Evolutionary conservation across 2,113 vertebrate genomes (phyloP).

Genomic region (Coturnix japonica): DNA sequence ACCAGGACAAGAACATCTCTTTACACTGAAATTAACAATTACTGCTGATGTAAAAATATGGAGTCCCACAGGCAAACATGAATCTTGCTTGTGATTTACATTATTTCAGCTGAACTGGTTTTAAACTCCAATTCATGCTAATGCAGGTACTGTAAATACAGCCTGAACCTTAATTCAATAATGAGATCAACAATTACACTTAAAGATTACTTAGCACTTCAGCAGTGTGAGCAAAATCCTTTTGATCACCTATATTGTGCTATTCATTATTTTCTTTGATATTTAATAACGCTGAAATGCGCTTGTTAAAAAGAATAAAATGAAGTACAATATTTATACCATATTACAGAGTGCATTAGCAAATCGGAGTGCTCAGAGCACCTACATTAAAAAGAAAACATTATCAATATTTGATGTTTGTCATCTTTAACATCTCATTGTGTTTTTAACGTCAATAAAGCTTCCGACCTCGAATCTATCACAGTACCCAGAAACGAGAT

Average conservation of each 20-base stretch:
- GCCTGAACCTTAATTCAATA: slow-evolving; percentile 51
- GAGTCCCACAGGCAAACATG: slow-evolving; percentile 7
- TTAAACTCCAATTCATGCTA: slow-evolving; percentile 27
- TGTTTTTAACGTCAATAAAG: slow-evolving; percentile 9
- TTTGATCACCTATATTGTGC: slow-evolving; percentile 55
- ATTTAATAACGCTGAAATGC: slow-evolving; percentile 42
- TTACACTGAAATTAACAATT: slow-evolving; percentile 50
- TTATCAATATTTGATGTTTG: slow-evolving; percentile 46
- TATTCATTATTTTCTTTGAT: slow-evolving; percentile 63
- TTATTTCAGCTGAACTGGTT: slow-evolving; percentile 41
- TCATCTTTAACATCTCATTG: slow-evolving; percentile 11
- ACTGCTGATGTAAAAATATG: slow-evolving; percentile 1
- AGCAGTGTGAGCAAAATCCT: slow-evolving; percentile 2
- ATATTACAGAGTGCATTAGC: slow-evolving; percentile 35
- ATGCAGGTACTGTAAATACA: slow-evolving; percentile 10
- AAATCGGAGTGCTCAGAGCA: slow-evolving; percentile 31
- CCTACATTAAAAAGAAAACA: slow-evolving; percentile 49
- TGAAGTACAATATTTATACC: slow-evolving; percentile 54
- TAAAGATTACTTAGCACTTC: slow-evolving; percentile 58
- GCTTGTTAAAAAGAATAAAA: slow-evolving; percentile 29
- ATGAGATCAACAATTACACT: slow-evolving; percentile 60
- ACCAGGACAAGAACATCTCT: slow-evolving; percentile 20
- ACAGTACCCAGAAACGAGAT: neutral
- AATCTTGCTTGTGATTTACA: slow-evolving; percentile 11
- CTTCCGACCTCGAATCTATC: neutral